Evolutionary conservation across 2,888 invertebrate species (phyloP).

Genomic region (Rhimphoctona megacephalus): DNA sequence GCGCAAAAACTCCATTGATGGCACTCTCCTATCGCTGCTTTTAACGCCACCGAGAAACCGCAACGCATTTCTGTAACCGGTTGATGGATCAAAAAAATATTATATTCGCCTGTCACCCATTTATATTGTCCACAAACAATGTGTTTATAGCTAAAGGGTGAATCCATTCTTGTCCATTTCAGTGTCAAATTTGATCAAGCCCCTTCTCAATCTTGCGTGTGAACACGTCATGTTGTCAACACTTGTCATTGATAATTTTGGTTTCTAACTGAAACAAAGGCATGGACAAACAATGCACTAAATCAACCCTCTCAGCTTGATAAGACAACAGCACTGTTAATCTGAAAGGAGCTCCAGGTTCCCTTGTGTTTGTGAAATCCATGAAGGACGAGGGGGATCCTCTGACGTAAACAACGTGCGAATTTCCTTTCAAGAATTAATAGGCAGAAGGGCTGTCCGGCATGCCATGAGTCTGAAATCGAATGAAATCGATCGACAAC

Average conservation of each 20-base stretch:
- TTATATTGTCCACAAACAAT: background rate
- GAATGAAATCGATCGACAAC: background rate
- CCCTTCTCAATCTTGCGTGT: background rate
- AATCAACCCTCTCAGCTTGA: background rate
- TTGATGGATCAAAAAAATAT: slow-evolving; percentile 5
- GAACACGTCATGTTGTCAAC: background rate
- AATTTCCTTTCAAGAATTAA: background rate
- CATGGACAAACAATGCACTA: background rate
- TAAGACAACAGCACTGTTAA: background rate
- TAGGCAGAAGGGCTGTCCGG: background rate
- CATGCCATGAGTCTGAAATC: background rate
- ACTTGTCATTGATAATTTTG: background rate
- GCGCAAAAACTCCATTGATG: slow-evolving; percentile 80
- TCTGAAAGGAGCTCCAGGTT: background rate
- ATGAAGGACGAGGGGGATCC: background rate
- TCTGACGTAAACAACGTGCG: background rate
- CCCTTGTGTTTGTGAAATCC: background rate
- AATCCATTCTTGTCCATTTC: background rate
- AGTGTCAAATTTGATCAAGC: background rate
- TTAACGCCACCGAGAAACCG: background rate
- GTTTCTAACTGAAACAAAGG: background rate
- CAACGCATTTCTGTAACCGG: background rate
- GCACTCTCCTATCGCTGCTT: slow-evolving; percentile 33
- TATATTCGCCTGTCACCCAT: background rate
- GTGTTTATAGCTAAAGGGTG: background rate